A percentile compares a stretch with the other conserved stretches of the same genome.
These are phyloP conservation scores for Salticus scenicus DNA, from an alignment of 2,888 invertebrate species.

Conservation along the genomic window DNA sequence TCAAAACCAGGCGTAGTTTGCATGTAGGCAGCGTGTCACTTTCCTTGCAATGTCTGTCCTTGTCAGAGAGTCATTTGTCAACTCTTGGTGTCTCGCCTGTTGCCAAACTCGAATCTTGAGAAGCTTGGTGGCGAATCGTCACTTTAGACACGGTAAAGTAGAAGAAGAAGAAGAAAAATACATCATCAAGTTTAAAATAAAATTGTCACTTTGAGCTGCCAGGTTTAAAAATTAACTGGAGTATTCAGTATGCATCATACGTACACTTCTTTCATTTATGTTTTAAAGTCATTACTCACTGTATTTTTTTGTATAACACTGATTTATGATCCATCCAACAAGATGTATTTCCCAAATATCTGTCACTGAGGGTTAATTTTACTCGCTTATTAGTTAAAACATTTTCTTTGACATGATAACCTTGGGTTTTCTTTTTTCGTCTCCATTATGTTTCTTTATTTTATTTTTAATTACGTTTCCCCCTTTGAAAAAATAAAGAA, in stretches of 20 bases:
- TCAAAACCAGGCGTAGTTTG: background rate
- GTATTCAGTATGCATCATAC: background rate
- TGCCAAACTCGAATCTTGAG: slow-evolving; percentile 48
- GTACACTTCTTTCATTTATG: background rate
- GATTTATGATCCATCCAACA: background rate
- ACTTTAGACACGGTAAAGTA: slow-evolving; percentile 48
- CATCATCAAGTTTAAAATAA: background rate
- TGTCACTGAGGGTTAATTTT: background rate
- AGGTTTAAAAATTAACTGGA: background rate
- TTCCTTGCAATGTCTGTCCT: slow-evolving; percentile 42
- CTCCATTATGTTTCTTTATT: too few relatives aligned
- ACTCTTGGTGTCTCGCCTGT: slow-evolving; percentile 31
- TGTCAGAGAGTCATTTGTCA: slow-evolving; percentile 61
- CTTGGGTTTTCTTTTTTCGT: too few relatives aligned
- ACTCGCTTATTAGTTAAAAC: background rate
- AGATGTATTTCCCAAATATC: background rate
- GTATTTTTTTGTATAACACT: background rate
- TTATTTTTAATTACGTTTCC: too few relatives aligned
- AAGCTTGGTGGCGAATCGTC: slow-evolving; percentile 60
- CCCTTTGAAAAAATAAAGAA: too few relatives aligned
- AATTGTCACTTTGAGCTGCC: background rate
- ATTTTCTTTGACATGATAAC: too few relatives aligned
- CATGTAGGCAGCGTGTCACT: background rate
- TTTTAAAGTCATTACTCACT: background rate
- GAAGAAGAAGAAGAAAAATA: slow-evolving; percentile 31